Evolutionary conservation across 2,888 invertebrate genomes (phyloP), one percentile per base, ranked within the genome.

Genomic region (Machimus rusticus): DNA sequence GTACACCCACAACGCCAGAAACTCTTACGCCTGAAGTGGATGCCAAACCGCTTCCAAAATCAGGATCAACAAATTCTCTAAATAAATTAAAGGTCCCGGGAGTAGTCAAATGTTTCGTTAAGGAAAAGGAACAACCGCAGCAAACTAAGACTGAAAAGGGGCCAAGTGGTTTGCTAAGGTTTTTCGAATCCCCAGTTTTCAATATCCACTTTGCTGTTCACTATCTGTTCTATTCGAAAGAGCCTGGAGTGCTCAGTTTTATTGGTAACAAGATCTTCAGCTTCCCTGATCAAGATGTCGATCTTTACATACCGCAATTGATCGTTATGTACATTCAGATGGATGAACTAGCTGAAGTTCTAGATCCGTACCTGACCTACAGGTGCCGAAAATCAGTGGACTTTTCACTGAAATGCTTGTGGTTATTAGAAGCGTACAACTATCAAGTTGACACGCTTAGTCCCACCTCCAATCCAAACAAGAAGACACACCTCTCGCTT

Each of bases 301-400:
- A 99, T 94, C 98, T 99, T 93, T 99, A 99, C 93, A 95, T 99
- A 92, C 99, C 99, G 79, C 99, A 99, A 93, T 93, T 99, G 91
- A 96, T 99, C 91, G 98, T 98, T 91, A 98, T 99, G 98, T 99
- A 99, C 93, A 97, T 99, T 93, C 98, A 99, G 94, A 98, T 99
- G 96, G 97, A 97, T 91, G 99, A 99, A 92, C 96, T 99, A 90
- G 99, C 99, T 87, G 99, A 99, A 94, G 98, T 97, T 5, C 94
- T 97, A 87, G 96, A 97, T 93, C 96, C 97, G 6, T 97, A 97
- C 92, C 93, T 97, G 88, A 94, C 96, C 46, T 94, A 95, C 93
- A 95, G 98, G 92, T 99, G 99, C 94, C 95, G 98, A 91, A 95
- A 96, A 92, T 98, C 98, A 89, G 97, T 98, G 88, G 98, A 99